Evolutionary conservation across 1,140 invertebrate species (phyloP).

Genomic region (Aethina tumida): DNA sequence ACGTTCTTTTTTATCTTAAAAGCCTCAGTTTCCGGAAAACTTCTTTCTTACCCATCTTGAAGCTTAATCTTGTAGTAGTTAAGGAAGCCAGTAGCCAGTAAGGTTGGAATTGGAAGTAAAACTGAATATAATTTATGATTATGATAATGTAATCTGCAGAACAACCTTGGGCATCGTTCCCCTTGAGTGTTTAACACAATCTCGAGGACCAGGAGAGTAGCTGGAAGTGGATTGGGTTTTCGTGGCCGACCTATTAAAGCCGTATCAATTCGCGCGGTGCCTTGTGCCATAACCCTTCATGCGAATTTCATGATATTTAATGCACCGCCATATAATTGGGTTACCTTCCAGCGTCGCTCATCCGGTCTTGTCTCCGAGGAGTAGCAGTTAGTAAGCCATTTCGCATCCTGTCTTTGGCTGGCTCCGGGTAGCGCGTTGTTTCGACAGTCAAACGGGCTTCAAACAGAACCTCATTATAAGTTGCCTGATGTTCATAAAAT

Average conservation of each 20-base stretch:
- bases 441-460: constrained; percentile 24
- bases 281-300: constrained; percentile 19
- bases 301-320: constrained; percentile 29
- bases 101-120: too few relatives aligned
- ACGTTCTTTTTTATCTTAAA: too few relatives aligned
- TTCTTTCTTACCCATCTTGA: too few relatives aligned
- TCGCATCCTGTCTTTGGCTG: constrained; percentile 21
- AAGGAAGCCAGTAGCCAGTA: too few relatives aligned
- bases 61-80: too few relatives aligned
- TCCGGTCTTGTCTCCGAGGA: constrained; percentile 21
- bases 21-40: too few relatives aligned
- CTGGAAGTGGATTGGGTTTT: too few relatives aligned
- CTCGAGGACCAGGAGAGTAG: neutral
- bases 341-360: constrained; percentile 19
- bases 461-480: constrained; percentile 33
- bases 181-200: neutral
- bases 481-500: constrained; percentile 34
- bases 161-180: too few relatives aligned
- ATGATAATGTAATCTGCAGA: too few relatives aligned
- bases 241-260: too few relatives aligned
- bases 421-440: constrained; percentile 21
- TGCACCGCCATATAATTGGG: constrained; percentile 27
- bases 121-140: too few relatives aligned
- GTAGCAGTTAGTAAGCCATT: constrained; percentile 16
- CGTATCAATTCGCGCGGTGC: neutral